phyloP scores from a whole-genome alignment of 2,113 vertebrate species.

The Podocnemis expansa region DNA sequence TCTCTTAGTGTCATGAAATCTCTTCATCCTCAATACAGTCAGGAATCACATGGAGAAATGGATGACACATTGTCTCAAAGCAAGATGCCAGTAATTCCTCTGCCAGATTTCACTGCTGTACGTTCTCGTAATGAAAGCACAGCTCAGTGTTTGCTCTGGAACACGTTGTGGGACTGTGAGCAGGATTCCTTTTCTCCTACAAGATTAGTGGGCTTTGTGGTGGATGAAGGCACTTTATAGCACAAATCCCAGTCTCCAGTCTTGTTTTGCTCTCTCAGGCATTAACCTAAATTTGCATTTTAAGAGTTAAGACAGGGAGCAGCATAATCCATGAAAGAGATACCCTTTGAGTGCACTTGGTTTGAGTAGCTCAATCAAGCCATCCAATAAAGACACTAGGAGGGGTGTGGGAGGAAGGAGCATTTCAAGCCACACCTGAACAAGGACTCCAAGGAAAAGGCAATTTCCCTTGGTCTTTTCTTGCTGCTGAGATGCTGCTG shows the following conservation, averaged over 20 bases:
- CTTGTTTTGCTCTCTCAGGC: background rate
- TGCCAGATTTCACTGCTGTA: background rate
- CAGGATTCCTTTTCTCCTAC: background rate
- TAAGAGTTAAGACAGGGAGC: background rate
- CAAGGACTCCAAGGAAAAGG: background rate
- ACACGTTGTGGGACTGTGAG: background rate
- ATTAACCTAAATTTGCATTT: too few species aligned
- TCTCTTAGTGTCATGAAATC: background rate
- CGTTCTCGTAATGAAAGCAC: background rate
- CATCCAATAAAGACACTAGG: background rate
- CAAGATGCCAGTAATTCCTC: background rate
- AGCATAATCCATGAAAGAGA: background rate
- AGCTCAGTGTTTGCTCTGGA: background rate
- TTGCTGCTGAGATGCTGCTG: background rate
- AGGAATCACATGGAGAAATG: background rate
- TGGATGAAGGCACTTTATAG: background rate
- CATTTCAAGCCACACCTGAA: background rate
- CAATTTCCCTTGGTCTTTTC: background rate
- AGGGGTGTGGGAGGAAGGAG: background rate
- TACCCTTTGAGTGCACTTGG: background rate
- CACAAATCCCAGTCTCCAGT: background rate
- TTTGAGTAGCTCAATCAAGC: background rate
- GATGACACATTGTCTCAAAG: background rate
- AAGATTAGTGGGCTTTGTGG: background rate
- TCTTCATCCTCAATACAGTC: background rate